Conservation (phyloP, 2,797 vertebrate species). For the Poecilia picta region DNA sequence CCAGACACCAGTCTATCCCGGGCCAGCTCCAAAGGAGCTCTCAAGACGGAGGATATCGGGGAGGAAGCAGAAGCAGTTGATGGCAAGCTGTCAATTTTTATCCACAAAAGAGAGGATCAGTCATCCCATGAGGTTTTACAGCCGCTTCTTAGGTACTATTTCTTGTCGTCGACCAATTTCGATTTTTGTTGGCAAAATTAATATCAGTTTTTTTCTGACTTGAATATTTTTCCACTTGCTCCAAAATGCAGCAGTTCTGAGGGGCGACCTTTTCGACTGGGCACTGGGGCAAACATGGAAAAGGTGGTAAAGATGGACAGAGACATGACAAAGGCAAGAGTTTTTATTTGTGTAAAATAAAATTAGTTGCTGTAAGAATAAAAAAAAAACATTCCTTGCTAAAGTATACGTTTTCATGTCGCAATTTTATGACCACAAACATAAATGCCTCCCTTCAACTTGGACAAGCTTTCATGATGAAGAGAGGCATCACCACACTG, state of each 20-base stretch:
- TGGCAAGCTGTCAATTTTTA: conserved; percentile 98
- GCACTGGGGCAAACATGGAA: conserved; percentile 99
- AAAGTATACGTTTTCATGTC: background rate
- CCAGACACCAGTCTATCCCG: conserved; percentile 89
- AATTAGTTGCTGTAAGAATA: background rate
- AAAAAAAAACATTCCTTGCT: background rate
- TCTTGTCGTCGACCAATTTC: background rate
- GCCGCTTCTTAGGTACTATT: conserved; percentile 90
- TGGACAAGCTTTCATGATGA: background rate
- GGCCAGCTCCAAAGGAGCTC: conserved; percentile 90
- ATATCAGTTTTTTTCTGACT: conserved; percentile 20
- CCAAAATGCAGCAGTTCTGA: conserved; percentile 90
- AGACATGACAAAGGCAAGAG: conserved; percentile 95
- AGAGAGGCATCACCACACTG: background rate
- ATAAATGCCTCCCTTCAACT: background rate
- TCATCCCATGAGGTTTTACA: conserved; percentile 98
- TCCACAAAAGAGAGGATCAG: conserved; percentile 98
- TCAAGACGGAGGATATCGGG: conserved; percentile 91
- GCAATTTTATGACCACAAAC: background rate
- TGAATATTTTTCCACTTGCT: conserved; percentile 22
- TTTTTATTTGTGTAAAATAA: background rate
- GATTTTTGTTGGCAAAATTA: background rate
- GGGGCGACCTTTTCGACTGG: conserved; percentile 95
- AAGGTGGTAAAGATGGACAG: conserved; percentile 99
- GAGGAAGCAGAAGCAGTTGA: conserved; percentile 98